Evolutionary conservation across 2,888 invertebrate genomes (phyloP), one percentile per base, ranked within the genome.

Genomic region (Ophion costatus): DNA sequence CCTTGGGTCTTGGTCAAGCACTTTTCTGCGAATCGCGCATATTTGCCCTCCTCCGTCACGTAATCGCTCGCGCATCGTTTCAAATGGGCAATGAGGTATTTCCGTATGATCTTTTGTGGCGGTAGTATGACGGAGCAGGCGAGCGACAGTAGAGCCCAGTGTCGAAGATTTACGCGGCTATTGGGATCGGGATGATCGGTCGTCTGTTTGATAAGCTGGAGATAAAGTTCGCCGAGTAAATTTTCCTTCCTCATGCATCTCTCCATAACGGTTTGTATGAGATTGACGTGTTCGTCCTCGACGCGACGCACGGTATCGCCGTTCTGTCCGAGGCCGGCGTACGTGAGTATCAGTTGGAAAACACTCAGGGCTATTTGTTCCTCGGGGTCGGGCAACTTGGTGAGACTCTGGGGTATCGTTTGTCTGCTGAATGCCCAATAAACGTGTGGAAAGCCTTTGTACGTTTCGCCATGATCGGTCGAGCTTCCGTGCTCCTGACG

Each of bases 201-300:
- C 0, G 98, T 98, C 94, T 98, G 98, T 93, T 98, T 99, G 83
- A 98, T 97, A 61, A 99, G 95, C 93, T 98, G 98, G 88, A 98
- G 95, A 93, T 98, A 98, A 81, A 98, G 95, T 94, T 99, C 99
- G 91, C 98, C 98, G 6, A 98, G 95, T 71, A 98, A 95, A 71
- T 97, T 96, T 91, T 98, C 98, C 92, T 97, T 98, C 89, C 98
- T 96, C 96, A 98, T 96, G 90, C 98, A 98, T 83, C 98, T 96
- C 91, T 98, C 98, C 94, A 99, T 95, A 88, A 99, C 96, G 1
- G 96, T 96, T 94, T 99, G 99, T 78, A 98, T 97, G 33, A 98
- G 95, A 85, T 97, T 96, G 7, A 98, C 97, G 89, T 98, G 97
- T 93, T 98, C 98, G 92, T 98, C 98, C 93, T 97, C 97, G 17